Evolutionary conservation across 2,113 vertebrate species (phyloP), one percentile per base, ranked within the genome.

Genomic region (Phylloscopus trochilus): DNA sequence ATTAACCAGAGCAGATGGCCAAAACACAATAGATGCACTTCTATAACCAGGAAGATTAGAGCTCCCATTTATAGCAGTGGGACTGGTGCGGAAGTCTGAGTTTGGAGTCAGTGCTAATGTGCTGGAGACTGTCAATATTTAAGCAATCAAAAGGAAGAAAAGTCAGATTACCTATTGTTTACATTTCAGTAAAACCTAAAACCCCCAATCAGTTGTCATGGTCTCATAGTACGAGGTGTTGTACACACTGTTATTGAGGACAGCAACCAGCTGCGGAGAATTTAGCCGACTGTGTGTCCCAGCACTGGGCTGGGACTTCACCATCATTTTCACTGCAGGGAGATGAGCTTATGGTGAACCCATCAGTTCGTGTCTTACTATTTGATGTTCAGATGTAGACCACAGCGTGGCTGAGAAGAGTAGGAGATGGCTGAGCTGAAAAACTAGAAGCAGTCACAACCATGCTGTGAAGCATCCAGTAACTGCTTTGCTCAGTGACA

Each of bases 61-160:
- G 78, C 33, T 91, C 35, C 51, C 35, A 10, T 89, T 92, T 82
- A 44, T 83, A 75, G 64, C 39, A 7, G 55, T 43, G 70, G 60
- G 69, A 68, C 83, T 13, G 28, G 24, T 78, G 31, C 0, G 9
- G 69, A 81, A 77, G 90, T 83, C 74, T 2, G 24, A 92, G 56
- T 60, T 59, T 67, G 67, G 53, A 84, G 44, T 64, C 55, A 67
- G 67, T 73, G 89, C 68, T 96, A 95, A 94, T 94, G 91, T 73
- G 72, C 56, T 85, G 68, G 75, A 89, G 77, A 92, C 68, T 93
- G 92, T 95, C 90, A 97, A 97, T 93, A 97, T 97, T 97, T 95
- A 95, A 95, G 86, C 84, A 96, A 92, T 67, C 77, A 66, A 75
- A 88, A 88, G 93, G 43, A 75, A 93, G 78, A 88, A 85, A 87